Conservation (phyloP, 1,140 invertebrate genomes). For the Proctacanthus coquilletti region DNA sequence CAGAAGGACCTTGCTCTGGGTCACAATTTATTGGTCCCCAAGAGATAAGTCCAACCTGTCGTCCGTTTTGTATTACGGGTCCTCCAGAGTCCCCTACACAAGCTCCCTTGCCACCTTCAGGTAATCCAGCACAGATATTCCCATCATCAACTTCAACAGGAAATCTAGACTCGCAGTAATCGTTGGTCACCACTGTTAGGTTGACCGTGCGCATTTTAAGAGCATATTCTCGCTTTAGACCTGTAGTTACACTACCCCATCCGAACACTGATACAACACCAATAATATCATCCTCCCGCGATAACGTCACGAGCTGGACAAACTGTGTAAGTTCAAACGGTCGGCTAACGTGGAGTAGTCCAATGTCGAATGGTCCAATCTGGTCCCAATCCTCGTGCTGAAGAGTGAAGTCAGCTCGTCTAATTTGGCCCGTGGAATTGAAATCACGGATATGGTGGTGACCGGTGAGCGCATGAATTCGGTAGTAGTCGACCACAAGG, state of each 20-base stretch:
- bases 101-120: background rate
- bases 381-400: background rate
- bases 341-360: conserved; percentile 25
- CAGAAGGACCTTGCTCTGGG: background rate
- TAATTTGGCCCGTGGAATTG: no score
- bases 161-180: background rate
- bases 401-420: background rate
- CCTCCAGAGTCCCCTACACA: background rate
- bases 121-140: background rate
- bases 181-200: background rate
- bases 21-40: background rate
- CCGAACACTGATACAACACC: conserved; percentile 21
- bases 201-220: background rate
- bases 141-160: background rate
- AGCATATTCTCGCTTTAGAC: conserved; percentile 4
- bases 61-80: background rate
- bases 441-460: no score
- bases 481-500: no score
- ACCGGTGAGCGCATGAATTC: no score
- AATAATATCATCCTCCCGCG: conserved; percentile 15
- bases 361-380: conserved; percentile 30
- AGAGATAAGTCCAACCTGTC: background rate
- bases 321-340: conserved; percentile 4
- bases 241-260: conserved; percentile 20
- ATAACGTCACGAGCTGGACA: conserved; percentile 19